phyloP scores from a whole-genome alignment of 2,888 invertebrate species.

The Drosophila incognita region DNA sequence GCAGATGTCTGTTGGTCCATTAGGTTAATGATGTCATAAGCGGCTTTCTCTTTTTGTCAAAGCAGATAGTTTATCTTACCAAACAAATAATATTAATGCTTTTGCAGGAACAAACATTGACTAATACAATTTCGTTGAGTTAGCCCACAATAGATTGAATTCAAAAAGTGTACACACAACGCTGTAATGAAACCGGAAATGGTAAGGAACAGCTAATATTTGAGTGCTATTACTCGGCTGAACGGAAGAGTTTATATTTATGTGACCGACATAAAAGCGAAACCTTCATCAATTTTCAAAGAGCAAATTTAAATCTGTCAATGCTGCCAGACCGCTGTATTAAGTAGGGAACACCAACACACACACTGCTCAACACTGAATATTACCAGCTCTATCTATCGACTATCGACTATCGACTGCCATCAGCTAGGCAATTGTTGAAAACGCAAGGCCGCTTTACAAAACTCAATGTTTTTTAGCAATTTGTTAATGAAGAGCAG shows the following conservation, averaged over 20 bases:
- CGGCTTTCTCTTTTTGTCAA: too few relatives aligned
- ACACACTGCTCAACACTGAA: slow-evolving; percentile 10
- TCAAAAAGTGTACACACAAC: neutral
- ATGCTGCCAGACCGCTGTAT: slow-evolving; percentile 27
- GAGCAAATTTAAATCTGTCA: neutral
- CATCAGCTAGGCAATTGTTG: slow-evolving; percentile 36
- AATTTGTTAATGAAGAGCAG: slow-evolving; percentile 78
- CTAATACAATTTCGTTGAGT: neutral
- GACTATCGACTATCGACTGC: slow-evolving; percentile 12
- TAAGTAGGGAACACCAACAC: neutral
- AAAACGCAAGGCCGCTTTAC: slow-evolving; percentile 58
- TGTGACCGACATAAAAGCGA: neutral
- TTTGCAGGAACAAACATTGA: neutral
- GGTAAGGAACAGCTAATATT: neutral
- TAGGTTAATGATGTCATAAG: neutral
- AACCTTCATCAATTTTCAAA: neutral
- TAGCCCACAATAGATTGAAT: neutral
- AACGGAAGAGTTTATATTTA: neutral
- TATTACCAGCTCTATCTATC: slow-evolving; percentile 8
- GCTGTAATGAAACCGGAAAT: neutral
- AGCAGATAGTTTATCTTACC: neutral
- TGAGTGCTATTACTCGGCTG: neutral
- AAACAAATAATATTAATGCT: neutral
- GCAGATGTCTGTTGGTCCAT: neutral
- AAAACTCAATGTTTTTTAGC: slow-evolving; percentile 77